Conservation (phyloP, 2,797 vertebrate genomes). For the Rhinogobio ventralis region DNA sequence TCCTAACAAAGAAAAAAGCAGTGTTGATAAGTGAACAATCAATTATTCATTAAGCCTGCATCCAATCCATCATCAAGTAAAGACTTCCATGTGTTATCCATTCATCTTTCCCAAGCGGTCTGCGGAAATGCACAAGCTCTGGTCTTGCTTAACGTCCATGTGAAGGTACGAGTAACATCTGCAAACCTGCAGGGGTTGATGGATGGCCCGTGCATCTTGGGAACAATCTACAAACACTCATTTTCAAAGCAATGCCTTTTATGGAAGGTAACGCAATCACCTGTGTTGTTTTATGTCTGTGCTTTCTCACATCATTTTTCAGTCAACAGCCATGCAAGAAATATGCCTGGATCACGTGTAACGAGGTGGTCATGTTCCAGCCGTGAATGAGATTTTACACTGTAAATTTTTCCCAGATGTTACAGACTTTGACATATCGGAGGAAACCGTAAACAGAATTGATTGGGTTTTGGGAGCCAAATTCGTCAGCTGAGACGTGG, state of each 20-base stretch:
- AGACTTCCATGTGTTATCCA: constrained; percentile 42
- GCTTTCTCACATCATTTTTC: constrained; percentile 25
- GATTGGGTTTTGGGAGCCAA: constrained; percentile 23
- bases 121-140: constrained; percentile 45
- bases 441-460: constrained; percentile 30
- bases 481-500: constrained; percentile 32
- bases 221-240: constrained; percentile 39
- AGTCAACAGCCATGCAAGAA: constrained; percentile 4
- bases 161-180: constrained; percentile 54
- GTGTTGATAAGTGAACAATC: constrained; percentile 50
- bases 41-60: constrained; percentile 39
- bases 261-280: constrained; percentile 36
- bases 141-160: constrained; percentile 47
- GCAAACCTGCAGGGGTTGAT: constrained; percentile 46
- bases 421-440: constrained; percentile 9
- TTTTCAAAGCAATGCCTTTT: constrained; percentile 52
- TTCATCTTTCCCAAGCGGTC: constrained; percentile 43
- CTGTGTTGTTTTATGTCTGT: not conserved
- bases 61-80: constrained; percentile 37
- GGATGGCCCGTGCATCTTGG: constrained; percentile 40
- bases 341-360: constrained; percentile 1
- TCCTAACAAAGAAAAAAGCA: constrained; percentile 54
- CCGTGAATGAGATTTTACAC: constrained; percentile 4
- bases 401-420: constrained; percentile 43
- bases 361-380: constrained; percentile 11